Evolutionary conservation across 1,140 invertebrate species (phyloP), one percentile per base, ranked within the genome.

Genomic region (Sitophilus oryzae): DNA sequence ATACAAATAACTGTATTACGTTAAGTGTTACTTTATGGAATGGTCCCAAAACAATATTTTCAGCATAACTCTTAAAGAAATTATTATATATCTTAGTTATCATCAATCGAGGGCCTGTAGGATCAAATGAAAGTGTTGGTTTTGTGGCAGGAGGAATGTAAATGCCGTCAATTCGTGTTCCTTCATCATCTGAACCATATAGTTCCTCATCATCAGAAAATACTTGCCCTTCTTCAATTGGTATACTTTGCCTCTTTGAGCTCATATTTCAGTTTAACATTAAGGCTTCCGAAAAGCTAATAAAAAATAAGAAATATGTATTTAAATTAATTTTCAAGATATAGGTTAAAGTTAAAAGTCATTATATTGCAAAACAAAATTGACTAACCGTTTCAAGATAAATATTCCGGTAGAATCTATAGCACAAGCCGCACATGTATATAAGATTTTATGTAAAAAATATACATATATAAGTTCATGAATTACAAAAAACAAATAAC

Each of bases 61-160:
- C 91, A 53, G 88, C 93, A 71, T 98, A 99, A 68, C 95, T 98
- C 77, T 99, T 99, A 70, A 99, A 99, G 73, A 98, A 96, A 22
- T 83, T 77, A 73, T 96, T 96, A 0, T 85, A 82, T 64, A 99
- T 98, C 59, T 93, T 82, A 0, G 84, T 86, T 21, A 99, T 98
- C 36, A 99, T 86, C 18, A 99, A 73, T 10, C 96, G 77, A 5
- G 89, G 84, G 0, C 83, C 89, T 15, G 71, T 78, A n/a, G 74
- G 77, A 58, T 87, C 83, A 60, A 81, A 79, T 18, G 83, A 82
- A 30, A 78, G 77, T n/a, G 82, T 77, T 5, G 82, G 79, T 50
- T 79, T 81, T n/a, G 85, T 80, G 5, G 88, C 82, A 3, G 90
- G 88, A n/a, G 91, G 89, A 55, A 94, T 90, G 57, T 89, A 90